Percentiles rank a stretch among this genome's conserved stretches.
Evolutionary conservation across 2,888 invertebrate genomes (phyloP).

Genomic region (Hemithea aestivaria): DNA sequence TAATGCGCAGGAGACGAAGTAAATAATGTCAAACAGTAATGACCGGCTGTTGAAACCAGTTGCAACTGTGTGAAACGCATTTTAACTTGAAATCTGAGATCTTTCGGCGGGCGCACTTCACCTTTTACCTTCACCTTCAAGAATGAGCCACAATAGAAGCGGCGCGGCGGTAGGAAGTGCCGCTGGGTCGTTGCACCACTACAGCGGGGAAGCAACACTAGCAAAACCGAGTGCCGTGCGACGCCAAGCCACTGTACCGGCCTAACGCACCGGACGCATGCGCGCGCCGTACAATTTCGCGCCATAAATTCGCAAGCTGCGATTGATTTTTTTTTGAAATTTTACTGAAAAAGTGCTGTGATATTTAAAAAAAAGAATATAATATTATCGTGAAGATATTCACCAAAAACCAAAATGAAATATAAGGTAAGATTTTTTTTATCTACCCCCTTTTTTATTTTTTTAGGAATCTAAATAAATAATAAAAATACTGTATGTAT

Average conservation of each 20-base stretch:
- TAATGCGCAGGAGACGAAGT: too few relatives aligned
- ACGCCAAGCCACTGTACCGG: slow-evolving; percentile 55
- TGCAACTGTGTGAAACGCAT: slow-evolving; percentile 29
- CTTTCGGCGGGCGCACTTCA: slow-evolving; percentile 46
- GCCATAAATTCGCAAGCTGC: slow-evolving; percentile 11
- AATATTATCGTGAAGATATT: neutral
- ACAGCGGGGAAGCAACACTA: slow-evolving; percentile 68
- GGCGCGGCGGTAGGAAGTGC: slow-evolving; percentile 37
- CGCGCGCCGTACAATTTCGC: slow-evolving; percentile 38
- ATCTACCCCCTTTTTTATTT: slow-evolving; percentile 22
- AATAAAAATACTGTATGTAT: neutral
- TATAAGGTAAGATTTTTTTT: slow-evolving; percentile 55
- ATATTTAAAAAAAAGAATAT: too few relatives aligned
- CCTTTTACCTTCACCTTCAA: slow-evolving; percentile 63
- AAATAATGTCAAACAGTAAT: neutral
- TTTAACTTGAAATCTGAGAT: slow-evolving; percentile 14
- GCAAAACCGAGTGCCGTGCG: slow-evolving; percentile 36
- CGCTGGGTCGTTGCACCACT: slow-evolving; percentile 49
- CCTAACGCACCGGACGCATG: slow-evolving; percentile 54
- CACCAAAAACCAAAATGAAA: slow-evolving; percentile 46
- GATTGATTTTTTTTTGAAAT: neutral
- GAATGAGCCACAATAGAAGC: too few relatives aligned
- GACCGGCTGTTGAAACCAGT: slow-evolving; percentile 3
- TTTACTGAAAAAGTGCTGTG: slow-evolving; percentile 26
- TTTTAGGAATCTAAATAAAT: too few relatives aligned